These are phyloP conservation scores for Rhinoptilus africanus DNA, from an alignment of 2,113 vertebrate genomes.

Conservation along the genomic window DNA sequence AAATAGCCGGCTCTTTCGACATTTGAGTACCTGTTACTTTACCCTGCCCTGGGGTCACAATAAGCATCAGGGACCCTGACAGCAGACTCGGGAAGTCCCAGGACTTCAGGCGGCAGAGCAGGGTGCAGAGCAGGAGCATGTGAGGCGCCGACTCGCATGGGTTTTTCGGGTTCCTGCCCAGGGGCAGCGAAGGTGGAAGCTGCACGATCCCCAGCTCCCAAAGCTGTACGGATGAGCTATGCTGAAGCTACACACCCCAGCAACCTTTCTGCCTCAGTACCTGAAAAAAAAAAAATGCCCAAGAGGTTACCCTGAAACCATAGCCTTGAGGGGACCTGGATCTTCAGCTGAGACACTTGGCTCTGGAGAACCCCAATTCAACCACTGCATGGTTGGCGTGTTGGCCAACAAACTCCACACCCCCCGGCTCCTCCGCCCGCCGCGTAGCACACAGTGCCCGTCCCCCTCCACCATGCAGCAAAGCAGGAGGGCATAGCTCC, in stretches of 20 bases:
- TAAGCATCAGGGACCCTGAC: not conserved
- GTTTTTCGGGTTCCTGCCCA: not conserved
- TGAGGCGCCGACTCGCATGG: not conserved
- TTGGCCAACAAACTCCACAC: not conserved
- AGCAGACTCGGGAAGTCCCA: not conserved
- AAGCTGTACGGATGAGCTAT: not conserved
- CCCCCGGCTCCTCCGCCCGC: not conserved
- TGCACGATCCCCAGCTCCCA: not conserved
- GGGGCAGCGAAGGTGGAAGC: not conserved
- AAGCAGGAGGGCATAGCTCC: not conserved
- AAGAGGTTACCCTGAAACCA: not conserved
- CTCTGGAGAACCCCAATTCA: not conserved
- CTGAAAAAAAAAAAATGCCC: not conserved
- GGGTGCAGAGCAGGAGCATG: not conserved
- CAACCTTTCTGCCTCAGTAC: not conserved
- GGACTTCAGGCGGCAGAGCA: not conserved
- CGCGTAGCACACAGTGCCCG: accelerated
- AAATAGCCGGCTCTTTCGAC: not conserved
- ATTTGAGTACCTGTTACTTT: not conserved
- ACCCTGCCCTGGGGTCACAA: not conserved
- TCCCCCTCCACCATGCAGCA: not conserved
- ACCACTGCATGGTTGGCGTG: accelerated
- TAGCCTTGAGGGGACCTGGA: not conserved
- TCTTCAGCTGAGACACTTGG: not conserved
- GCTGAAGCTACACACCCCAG: not conserved